phyloP scores from a whole-genome alignment of 1,140 invertebrate genomes.

The Bombus ignitus region DNA sequence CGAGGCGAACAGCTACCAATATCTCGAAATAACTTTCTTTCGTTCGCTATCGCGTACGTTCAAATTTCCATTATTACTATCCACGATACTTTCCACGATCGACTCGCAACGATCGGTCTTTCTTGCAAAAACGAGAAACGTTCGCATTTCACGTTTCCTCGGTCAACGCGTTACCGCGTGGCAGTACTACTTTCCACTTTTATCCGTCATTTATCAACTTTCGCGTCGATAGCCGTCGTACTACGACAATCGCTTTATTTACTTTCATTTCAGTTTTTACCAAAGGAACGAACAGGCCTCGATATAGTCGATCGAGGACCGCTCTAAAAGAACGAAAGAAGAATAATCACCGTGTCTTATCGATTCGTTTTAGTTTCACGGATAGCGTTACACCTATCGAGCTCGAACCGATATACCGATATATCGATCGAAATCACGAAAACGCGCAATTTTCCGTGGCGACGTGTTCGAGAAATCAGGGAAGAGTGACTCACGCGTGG shows the following conservation, averaged over 20 bases:
- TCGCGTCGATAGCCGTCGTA: too few relatives aligned
- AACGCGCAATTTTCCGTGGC: constrained; percentile 28
- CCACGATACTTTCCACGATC: neutral
- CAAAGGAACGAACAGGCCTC: too few relatives aligned
- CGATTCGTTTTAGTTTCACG: neutral
- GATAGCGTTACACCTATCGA: neutral
- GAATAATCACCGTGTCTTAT: constrained; percentile 11
- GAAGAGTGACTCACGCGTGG: constrained; percentile 53
- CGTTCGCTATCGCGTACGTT: neutral
- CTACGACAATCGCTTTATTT: neutral
- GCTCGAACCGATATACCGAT: neutral
- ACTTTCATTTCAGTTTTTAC: too few relatives aligned
- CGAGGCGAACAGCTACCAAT: too few relatives aligned
- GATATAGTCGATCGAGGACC: too few relatives aligned
- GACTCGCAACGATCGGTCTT: neutral
- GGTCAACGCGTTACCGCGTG: neutral
- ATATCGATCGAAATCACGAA: constrained; percentile 23
- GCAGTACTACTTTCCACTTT: neutral
- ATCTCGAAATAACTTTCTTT: neutral
- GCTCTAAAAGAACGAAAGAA: too few relatives aligned
- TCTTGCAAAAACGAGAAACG: neutral
- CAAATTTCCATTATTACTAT: neutral
- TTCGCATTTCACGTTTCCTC: neutral
- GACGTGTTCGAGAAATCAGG: constrained; percentile 49
- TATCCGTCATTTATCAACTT: constrained; percentile 1